These are phyloP conservation scores for Brachionus sp. DNA, from an alignment of 1,140 invertebrate species.

Conservation along the genomic window DNA sequence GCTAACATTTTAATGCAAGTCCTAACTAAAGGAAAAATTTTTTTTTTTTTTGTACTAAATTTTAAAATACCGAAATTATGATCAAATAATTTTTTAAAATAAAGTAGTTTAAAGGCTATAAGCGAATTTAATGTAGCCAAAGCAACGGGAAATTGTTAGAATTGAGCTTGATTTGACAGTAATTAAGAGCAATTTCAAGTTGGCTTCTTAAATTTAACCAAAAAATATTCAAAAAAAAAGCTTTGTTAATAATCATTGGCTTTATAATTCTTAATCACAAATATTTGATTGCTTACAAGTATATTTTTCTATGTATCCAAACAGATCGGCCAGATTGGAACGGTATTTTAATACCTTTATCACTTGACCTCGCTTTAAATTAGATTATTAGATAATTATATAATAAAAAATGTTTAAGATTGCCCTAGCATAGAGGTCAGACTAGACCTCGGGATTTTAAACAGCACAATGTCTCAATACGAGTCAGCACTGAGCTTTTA, in stretches of 20 bases:
- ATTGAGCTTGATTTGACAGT: neutral
- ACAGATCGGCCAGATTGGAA: slow-evolving; percentile 35
- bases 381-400: neutral
- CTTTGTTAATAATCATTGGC: neutral
- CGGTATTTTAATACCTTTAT: slow-evolving; percentile 23
- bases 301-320: slow-evolving; percentile 40
- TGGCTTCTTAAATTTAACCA: neutral
- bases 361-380: slow-evolving; percentile 35
- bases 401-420: neutral
- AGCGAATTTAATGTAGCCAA: neutral
- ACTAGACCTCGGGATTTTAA: neutral
- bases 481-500: neutral
- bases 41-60: neutral
- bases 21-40: no score
- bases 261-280: neutral
- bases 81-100: neutral
- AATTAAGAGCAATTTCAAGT: neutral
- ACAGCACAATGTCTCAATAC: neutral
- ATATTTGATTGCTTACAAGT: slow-evolving; percentile 16
- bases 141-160: neutral
- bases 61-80: no score
- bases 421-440: neutral
- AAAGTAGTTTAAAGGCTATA: neutral
- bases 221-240: neutral
- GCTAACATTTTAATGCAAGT: no score